Evolutionary conservation across 1,140 invertebrate species (phyloP).

Genomic region (Drosophila santomea): DNA sequence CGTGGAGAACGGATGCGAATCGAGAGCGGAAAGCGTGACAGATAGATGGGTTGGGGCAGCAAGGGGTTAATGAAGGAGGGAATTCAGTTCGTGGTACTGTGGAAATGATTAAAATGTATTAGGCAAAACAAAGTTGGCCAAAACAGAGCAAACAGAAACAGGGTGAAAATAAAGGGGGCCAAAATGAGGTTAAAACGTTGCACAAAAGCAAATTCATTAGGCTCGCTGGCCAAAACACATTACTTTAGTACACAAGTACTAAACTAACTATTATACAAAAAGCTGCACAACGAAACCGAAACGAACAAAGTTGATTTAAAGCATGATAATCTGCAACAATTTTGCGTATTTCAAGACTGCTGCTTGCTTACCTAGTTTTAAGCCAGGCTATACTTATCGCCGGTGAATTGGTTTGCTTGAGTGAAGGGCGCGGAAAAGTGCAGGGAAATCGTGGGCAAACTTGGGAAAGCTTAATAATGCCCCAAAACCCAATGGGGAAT

Average conservation of each 20-base stretch:
- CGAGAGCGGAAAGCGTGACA: slow-evolving; percentile 65
- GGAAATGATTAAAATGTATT: slow-evolving; percentile 30
- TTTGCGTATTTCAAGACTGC: background rate
- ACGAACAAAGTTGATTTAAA: too few relatives aligned
- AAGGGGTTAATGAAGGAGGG: slow-evolving; percentile 10
- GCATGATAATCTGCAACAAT: background rate
- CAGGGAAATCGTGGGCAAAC: background rate
- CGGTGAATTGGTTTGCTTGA: background rate
- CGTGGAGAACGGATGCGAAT: slow-evolving; percentile 54
- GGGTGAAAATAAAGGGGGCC: background rate
- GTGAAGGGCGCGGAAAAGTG: background rate
- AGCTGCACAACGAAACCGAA: too few relatives aligned
- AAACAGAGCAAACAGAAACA: background rate
- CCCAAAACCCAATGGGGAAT: background rate
- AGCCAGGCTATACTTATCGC: background rate
- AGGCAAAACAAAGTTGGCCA: slow-evolving; percentile 6
- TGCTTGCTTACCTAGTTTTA: background rate
- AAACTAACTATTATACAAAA: too few relatives aligned
- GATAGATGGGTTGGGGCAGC: slow-evolving; percentile 30
- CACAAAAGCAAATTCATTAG: background rate
- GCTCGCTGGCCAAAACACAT: background rate
- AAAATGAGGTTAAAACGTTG: background rate
- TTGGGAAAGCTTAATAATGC: slow-evolving; percentile 10
- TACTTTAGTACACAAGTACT: too few relatives aligned
- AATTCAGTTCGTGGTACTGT: slow-evolving; percentile 27